A percentile compares a stretch with the other conserved stretches of the same genome.
Conservation (phyloP, 1,140 invertebrate genomes). For the Homarus americanus region DNA sequence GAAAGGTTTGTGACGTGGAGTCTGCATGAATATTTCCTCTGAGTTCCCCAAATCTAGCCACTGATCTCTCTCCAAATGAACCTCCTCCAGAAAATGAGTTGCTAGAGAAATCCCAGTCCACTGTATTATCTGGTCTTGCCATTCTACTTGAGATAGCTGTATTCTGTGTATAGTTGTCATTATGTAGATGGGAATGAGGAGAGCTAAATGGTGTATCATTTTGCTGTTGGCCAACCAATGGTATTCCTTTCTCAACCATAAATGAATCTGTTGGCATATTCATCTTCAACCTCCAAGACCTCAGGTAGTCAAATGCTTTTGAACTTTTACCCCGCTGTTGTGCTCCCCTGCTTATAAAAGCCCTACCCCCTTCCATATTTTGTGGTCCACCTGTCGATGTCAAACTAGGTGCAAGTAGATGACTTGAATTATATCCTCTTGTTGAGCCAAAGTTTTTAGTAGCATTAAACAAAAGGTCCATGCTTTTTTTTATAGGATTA, state of each 20-base stretch:
- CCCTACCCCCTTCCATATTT: conserved; percentile 4
- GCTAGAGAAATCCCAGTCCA: conserved; percentile 16
- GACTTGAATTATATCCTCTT: not conserved
- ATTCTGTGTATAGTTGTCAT: conserved; percentile 12
- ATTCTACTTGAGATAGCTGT: not conserved
- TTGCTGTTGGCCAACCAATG: not conserved
- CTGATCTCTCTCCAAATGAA: not conserved
- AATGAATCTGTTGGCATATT: conserved; percentile 61
- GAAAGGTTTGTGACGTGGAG: not conserved
- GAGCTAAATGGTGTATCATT: not conserved
- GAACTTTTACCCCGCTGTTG: conserved; percentile 24
- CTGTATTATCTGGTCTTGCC: not conserved
- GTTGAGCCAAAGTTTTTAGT: not conserved
- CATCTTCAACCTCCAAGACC: conserved; percentile 48
- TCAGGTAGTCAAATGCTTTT: conserved; percentile 61
- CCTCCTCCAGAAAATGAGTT: conserved; percentile 22
- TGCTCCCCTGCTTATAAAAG: not conserved
- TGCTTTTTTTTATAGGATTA: not conserved
- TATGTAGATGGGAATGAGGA: not conserved
- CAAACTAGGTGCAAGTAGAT: conserved; percentile 24
- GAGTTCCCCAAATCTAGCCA: not conserved
- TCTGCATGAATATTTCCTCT: not conserved
- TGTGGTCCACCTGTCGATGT: not conserved
- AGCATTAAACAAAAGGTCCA: conserved; percentile 5
- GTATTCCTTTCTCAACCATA: conserved; percentile 33